Evolutionary conservation across 2,888 invertebrate species (phyloP).

Genomic region (Clunio marinus): DNA sequence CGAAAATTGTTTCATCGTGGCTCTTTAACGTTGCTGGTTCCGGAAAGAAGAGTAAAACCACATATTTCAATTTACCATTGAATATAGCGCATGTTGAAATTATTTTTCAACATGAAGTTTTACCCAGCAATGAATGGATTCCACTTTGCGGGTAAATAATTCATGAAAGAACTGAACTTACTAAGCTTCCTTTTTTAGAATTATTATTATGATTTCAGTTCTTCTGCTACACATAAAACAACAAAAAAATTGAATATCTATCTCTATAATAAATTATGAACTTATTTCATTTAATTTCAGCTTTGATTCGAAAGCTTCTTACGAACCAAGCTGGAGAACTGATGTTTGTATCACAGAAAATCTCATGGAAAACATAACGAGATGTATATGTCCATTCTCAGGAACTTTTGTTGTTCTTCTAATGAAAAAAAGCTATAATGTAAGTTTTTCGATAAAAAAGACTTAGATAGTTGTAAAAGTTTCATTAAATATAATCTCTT

Average conservation of each 20-base stretch:
- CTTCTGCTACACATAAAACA: neutral
- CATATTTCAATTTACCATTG: slow-evolving; percentile 49
- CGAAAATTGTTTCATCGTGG: slow-evolving; percentile 51
- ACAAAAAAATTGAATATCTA: too few relatives aligned
- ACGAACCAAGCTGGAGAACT: slow-evolving; percentile 60
- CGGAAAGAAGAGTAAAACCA: slow-evolving; percentile 48
- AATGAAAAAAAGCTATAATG: slow-evolving; percentile 54
- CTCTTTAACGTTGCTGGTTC: slow-evolving; percentile 49
- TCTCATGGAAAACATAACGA: slow-evolving; percentile 54
- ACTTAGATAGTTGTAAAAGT: neutral
- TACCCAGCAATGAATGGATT: slow-evolving; percentile 48
- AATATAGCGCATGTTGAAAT: slow-evolving; percentile 51
- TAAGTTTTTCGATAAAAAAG: slow-evolving; percentile 46
- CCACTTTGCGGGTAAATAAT: slow-evolving; percentile 50
- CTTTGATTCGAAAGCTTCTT: slow-evolving; percentile 52
- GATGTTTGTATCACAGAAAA: slow-evolving; percentile 56
- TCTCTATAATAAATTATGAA: neutral
- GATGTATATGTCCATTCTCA: slow-evolving; percentile 60
- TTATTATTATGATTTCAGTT: neutral
- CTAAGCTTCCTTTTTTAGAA: neutral
- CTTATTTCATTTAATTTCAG: slow-evolving; percentile 42
- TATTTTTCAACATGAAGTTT: slow-evolving; percentile 50
- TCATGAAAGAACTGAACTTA: neutral
- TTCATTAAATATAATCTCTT: slow-evolving; percentile 11
- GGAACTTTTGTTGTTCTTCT: slow-evolving; percentile 62